These are phyloP conservation scores for Porites evermanni DNA, from an alignment of 92 coral and sea anemone species.

Conservation along the genomic window DNA sequence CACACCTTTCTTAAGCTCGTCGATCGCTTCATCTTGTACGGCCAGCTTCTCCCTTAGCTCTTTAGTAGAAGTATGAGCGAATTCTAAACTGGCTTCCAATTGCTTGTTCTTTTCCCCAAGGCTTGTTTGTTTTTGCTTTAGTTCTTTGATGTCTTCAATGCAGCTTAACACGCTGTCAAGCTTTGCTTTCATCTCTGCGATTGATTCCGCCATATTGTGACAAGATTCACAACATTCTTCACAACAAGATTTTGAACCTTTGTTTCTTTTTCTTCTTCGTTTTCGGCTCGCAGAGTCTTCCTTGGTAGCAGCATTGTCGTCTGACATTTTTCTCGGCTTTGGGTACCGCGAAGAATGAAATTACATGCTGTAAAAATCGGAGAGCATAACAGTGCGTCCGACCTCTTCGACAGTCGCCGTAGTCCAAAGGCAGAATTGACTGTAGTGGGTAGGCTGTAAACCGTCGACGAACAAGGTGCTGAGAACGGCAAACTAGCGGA, in stretches of 20 bases:
- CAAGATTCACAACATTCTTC: slow-evolving; percentile 8
- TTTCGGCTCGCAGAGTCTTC: slow-evolving; percentile 9
- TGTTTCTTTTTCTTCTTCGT: slow-evolving; percentile 6
- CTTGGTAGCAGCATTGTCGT: not conserved
- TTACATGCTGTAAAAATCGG: not conserved
- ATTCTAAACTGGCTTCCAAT: not conserved
- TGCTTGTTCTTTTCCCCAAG: slow-evolving; percentile 15
- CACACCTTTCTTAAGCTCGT: slow-evolving; percentile 21
- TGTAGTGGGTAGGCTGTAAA: not conserved
- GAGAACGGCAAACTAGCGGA: not conserved
- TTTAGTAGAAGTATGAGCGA: not conserved
- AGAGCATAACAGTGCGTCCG: slow-evolving; percentile 2
- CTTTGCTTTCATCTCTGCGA: not conserved
- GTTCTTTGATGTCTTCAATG: slow-evolving; percentile 12
- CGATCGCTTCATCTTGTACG: not conserved
- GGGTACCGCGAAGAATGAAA: not conserved
- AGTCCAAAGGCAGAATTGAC: too few relatives aligned
- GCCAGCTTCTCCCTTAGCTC: slow-evolving; percentile 4
- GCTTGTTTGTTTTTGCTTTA: slow-evolving; percentile 8
- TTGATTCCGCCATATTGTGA: slow-evolving; percentile 20
- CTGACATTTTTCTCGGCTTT: slow-evolving; percentile 8
- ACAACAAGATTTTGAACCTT: not conserved
- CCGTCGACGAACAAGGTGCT: not conserved
- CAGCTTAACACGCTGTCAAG: not conserved
- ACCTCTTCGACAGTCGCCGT: not conserved